Evolutionary conservation across 1,140 invertebrate species (phyloP), one percentile per base, ranked within the genome.

Genomic region (Panagrolaimus sp.): DNA sequence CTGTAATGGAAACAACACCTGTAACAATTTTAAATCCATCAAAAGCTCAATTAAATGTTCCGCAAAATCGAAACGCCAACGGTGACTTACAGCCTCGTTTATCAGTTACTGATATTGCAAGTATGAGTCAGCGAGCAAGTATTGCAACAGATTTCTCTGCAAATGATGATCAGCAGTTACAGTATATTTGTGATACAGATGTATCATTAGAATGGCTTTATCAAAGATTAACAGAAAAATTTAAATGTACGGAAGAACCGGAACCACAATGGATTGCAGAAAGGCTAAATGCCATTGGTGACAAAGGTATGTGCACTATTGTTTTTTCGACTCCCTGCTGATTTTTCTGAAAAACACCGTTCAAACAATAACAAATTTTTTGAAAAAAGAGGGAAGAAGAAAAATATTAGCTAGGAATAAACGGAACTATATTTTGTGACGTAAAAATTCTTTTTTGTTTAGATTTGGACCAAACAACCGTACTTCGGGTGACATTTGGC

Each of bases 241-340:
- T 82, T 57, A 79, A 79, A 48, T 71, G 70, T 38, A 44, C 66
- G 23, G 65, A 72, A 27, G 69, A 72, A 47, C 70, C 70, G 23
- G 73, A 75, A 48, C 80, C 78, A 27, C 75, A 82, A 53, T 80
- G 79, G 79, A 80, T 80, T 47, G 72, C 73, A 16, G 78, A 80
- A 61, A 65, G 72, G 4, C 51, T 80, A 63, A 80, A 80, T 61
- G 38, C 64, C 16, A 72, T 73, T 23, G 72, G 64, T 45, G 78
- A 72, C 38, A 73, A 74, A 68, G 78, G 80, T 82, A 27, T 44
- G 67, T 67, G n/a, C 31, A 51, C 48, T 8, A 25, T 51, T 42
- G 9, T 57, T 63, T 46, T 51, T 44, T 44, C n/a, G 63, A 46
- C 16, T 64, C 14, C 44, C 63, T 64, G 38, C 44, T 64, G 38